These are phyloP conservation scores for Hypena proboscidalis DNA, from an alignment of 2,888 invertebrate genomes.

Conservation along the genomic window DNA sequence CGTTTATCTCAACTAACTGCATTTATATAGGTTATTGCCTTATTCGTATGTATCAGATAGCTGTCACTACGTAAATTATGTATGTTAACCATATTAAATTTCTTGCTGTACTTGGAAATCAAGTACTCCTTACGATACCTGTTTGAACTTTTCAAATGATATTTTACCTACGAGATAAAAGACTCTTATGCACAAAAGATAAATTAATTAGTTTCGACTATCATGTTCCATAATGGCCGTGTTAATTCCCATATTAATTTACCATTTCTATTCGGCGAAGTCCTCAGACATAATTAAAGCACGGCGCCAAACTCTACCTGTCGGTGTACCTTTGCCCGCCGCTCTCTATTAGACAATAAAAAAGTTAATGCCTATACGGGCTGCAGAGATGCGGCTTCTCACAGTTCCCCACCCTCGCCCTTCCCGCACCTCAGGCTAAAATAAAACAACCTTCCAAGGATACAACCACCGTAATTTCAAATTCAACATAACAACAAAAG, in stretches of 20 bases:
- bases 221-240: constrained; percentile 35
- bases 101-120: too few species aligned
- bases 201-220: constrained; percentile 11
- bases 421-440: constrained; percentile 58
- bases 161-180: too few species aligned
- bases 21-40: constrained; percentile 8
- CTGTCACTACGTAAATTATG: constrained; percentile 10
- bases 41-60: constrained; percentile 11
- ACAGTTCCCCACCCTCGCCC: constrained; percentile 63
- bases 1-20: constrained; percentile 31
- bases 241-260: constrained; percentile 61
- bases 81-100: too few species aligned
- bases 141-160: too few species aligned
- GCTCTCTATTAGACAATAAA: constrained; percentile 83
- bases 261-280: constrained; percentile 64
- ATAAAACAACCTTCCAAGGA: constrained; percentile 84
- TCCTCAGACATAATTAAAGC: constrained; percentile 76
- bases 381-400: constrained; percentile 76
- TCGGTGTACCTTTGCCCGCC: constrained; percentile 75
- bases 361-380: constrained; percentile 77
- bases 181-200: too few species aligned
- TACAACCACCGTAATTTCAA: constrained; percentile 80
- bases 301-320: constrained; percentile 81
- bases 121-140: too few species aligned
- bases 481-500: constrained; percentile 53